These are phyloP conservation scores for Pedionomus torquatus DNA, from an alignment of 2,113 vertebrate genomes.

Conservation along the genomic window DNA sequence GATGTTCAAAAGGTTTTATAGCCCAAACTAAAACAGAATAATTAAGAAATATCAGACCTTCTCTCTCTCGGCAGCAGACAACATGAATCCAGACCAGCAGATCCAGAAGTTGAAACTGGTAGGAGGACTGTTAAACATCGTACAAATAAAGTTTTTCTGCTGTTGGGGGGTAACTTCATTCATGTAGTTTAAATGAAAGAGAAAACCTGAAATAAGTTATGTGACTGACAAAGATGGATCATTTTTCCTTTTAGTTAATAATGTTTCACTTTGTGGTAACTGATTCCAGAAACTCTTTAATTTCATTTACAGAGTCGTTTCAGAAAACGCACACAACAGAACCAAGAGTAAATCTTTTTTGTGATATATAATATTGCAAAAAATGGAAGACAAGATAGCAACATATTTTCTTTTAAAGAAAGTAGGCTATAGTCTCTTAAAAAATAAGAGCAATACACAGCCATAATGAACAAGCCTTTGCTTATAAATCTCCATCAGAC, in stretches of 20 bases:
- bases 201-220: conserved; percentile 15
- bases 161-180: background rate
- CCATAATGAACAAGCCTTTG: background rate
- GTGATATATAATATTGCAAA: background rate
- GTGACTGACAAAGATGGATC: conserved; percentile 5
- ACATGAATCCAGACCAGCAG: background rate
- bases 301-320: background rate
- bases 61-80: background rate
- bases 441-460: background rate
- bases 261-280: conserved; percentile 3
- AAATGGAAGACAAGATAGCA: background rate
- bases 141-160: background rate
- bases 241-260: conserved; percentile 35
- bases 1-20: background rate
- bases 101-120: background rate
- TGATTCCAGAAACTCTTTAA: conserved; percentile 42
- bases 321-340: background rate
- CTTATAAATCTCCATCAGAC: background rate
- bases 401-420: background rate
- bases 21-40: background rate
- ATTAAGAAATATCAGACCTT: background rate
- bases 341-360: background rate
- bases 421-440: background rate
- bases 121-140: background rate
- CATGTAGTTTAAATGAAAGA: background rate